Base-by-base conservation (phyloP, 1,140 invertebrate species). In the Diachasmimorpha longicaudata region DNA sequence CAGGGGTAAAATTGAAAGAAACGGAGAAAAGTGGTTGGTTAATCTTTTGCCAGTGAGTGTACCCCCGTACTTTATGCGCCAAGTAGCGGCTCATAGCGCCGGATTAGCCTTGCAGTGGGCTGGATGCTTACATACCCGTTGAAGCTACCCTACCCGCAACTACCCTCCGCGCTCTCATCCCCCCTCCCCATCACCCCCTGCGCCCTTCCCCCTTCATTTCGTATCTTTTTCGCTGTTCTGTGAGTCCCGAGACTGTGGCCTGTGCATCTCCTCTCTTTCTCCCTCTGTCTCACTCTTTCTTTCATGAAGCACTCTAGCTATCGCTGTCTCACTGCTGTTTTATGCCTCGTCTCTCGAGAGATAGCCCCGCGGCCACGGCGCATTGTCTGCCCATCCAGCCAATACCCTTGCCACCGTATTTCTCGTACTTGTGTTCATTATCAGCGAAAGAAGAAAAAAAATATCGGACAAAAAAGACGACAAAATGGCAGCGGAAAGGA, bases 371-470 rank as follows among this genome's bases (percentile, higher is more conserved):
- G 87, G 87, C 87, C 85, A 84, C 85, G 83, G 80, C 78, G 82
- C 81, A 88, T 88, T 88, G 87, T 87, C 85, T 87, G 73, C 78
- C 77, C 63, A 76, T 78, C 82, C 85, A 85, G 83, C 86, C 87
- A 88, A 88, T 89, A 85, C 84, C 82, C 80, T 39, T 31, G 31
- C 70, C 71, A 72, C 83, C 82, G 81, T 84, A 80, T 85, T 87
- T 85, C 85, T 87, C 84, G 70, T 86, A 87, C 85, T 88, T 88
- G 85, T 82, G 82, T 86, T 88, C 86, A 87, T 89, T 88, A 87
- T 85, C 82, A 85, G 74, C 48, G 76, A 77, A 79, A 80, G 79
- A 85, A 75, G 31, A 39, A 13, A 76, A 55, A 63, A 74, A 70
- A 72, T 39, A 48, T 48, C 68, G 21, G 48, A 66, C 44, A 73